These are phyloP conservation scores for Platalea minor DNA, from an alignment of 2,797 vertebrate species.

Conservation along the genomic window DNA sequence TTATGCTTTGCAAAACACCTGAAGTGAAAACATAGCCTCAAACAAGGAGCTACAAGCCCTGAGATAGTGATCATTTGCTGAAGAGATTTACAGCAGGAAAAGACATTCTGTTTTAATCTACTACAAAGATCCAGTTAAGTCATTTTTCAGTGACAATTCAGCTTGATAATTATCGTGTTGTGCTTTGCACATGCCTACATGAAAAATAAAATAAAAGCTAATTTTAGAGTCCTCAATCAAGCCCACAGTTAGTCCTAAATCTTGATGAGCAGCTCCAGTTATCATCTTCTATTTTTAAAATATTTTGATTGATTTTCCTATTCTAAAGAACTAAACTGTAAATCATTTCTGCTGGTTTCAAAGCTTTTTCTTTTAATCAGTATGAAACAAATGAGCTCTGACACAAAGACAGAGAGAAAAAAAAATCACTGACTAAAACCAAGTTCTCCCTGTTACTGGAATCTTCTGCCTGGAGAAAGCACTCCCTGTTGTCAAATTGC, in stretches of 20 bases:
- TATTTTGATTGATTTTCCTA: slow-evolving; percentile 62
- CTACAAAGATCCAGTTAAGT: slow-evolving; percentile 4
- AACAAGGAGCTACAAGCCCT: not conserved
- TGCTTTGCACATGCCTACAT: slow-evolving; percentile 20
- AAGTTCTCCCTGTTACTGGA: not conserved
- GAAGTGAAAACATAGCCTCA: not conserved
- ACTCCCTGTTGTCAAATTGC: not conserved
- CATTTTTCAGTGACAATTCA: slow-evolving; percentile 20
- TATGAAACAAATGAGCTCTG: slow-evolving; percentile 21
- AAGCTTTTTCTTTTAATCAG: slow-evolving; percentile 31
- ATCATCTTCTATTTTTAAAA: slow-evolving; percentile 62
- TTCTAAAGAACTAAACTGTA: slow-evolving; percentile 46
- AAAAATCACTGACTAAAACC: not conserved
- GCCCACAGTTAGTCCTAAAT: slow-evolving; percentile 33
- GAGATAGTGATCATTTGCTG: not conserved
- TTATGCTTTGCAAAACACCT: not conserved
- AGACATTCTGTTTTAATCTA: not conserved
- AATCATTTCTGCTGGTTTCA: slow-evolving; percentile 51
- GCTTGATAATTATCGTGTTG: slow-evolving; percentile 1
- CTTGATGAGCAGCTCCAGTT: slow-evolving; percentile 39
- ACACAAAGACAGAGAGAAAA: not conserved
- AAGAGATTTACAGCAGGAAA: not conserved
- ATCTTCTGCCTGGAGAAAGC: not conserved
- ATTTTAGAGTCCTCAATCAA: slow-evolving; percentile 46
- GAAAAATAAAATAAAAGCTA: slow-evolving; percentile 48